Percentiles rank a stretch among this genome's conserved stretches.
Evolutionary conservation across 2,113 vertebrate genomes (phyloP).

Genomic region (Caretta caretta): DNA sequence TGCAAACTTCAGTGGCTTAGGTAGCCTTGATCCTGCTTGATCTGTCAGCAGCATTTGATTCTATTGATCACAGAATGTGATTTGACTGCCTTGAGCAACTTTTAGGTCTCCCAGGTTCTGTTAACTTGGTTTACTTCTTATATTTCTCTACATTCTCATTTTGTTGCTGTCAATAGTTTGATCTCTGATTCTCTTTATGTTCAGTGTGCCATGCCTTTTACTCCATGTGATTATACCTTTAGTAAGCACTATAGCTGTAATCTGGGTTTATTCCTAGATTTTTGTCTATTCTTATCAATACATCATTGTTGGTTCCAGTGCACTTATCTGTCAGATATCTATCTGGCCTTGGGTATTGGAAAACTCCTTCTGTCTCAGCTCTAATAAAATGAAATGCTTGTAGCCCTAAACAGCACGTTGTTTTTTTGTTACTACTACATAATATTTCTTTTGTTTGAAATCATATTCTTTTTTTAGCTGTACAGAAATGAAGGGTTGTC

Average conservation of each 20-base stretch:
- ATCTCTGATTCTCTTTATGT: not conserved
- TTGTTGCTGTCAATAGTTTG: constrained; percentile 34
- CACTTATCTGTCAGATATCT: not conserved
- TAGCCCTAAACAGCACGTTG: not conserved
- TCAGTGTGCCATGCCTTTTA: not conserved
- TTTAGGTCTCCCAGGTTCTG: constrained; percentile 58
- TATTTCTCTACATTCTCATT: constrained; percentile 32
- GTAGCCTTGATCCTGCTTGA: constrained; percentile 71
- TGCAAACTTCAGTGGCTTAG: constrained; percentile 71
- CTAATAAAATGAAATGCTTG: not conserved
- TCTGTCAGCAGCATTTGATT: constrained; percentile 69
- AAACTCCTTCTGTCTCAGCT: not conserved
- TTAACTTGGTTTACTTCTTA: constrained; percentile 2
- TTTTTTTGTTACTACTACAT: not conserved
- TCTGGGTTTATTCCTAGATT: not conserved
- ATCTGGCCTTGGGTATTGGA: not conserved
- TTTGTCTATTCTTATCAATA: not conserved
- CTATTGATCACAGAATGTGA: constrained; percentile 71
- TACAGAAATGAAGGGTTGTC: not conserved
- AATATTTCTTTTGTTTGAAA: not conserved
- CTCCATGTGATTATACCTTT: not conserved
- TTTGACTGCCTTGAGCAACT: constrained; percentile 66
- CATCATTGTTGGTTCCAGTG: rapidly evolving
- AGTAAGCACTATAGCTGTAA: not conserved
- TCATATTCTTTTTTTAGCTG: not conserved